These are phyloP conservation scores for Antedon mediterranea DNA, from an alignment of 53 echinoderm and acorn worm species.

Conservation along the genomic window DNA sequence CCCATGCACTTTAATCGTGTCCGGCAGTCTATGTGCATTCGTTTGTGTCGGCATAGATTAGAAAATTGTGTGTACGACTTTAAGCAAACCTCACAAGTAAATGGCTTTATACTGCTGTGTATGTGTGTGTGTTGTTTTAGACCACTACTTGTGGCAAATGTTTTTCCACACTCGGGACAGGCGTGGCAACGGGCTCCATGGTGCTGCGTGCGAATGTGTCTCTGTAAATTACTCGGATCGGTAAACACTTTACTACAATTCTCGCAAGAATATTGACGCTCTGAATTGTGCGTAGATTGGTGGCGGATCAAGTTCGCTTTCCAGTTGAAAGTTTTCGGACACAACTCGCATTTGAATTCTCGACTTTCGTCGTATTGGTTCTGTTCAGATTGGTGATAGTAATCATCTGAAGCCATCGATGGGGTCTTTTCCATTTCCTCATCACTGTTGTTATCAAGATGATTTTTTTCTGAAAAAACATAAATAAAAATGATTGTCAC, in stretches of 20 bases:
- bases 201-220: slow-evolving; percentile 92
- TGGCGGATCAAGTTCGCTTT: slow-evolving; percentile 75
- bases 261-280: slow-evolving; percentile 67
- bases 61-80: slow-evolving; percentile 99
- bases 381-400: slow-evolving; percentile 13
- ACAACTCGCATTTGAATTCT: slow-evolving; percentile 49
- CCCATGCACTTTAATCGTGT: slow-evolving; percentile 83
- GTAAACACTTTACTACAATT: slow-evolving; percentile 91
- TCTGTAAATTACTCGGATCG: slow-evolving; percentile 91
- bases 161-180: slow-evolving; percentile 94
- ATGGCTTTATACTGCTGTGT: slow-evolving; percentile 95
- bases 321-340: slow-evolving; percentile 74
- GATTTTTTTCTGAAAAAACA: slow-evolving; percentile 3
- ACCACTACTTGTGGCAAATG: slow-evolving; percentile 84
- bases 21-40: slow-evolving; percentile 96
- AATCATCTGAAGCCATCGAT: slow-evolving; percentile 10
- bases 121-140: slow-evolving; percentile 98
- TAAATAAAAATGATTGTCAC: too few species aligned
- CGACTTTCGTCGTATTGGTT: slow-evolving; percentile 27
- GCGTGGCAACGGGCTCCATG: slow-evolving; percentile 79
- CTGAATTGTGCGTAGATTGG: slow-evolving; percentile 48
- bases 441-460: slow-evolving; percentile 1
- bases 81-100: slow-evolving; percentile 89
- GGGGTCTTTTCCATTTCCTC: slow-evolving; percentile 1
- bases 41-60: slow-evolving; percentile 89